Conservation (phyloP, 2,888 invertebrate genomes). For the Rhingia rostrata region DNA sequence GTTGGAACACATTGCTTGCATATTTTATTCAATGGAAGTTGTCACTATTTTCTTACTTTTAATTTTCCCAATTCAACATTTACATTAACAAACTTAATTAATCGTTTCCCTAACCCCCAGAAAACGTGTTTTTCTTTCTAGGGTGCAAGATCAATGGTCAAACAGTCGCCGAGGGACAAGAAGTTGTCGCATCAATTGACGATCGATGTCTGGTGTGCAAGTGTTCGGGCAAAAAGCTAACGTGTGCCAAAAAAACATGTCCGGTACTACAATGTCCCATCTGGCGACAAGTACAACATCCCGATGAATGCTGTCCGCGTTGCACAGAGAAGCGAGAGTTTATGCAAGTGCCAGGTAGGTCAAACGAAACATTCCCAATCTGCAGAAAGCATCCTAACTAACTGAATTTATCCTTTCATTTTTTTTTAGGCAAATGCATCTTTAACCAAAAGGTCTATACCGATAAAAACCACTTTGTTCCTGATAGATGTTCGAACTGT, state of each 20-base stretch:
- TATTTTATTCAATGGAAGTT: too few species aligned
- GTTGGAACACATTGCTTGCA: too few species aligned
- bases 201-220: conserved; percentile 94
- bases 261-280: conserved; percentile 93
- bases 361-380: too few species aligned
- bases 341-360: conserved; percentile 80
- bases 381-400: neutral
- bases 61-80: neutral
- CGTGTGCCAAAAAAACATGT: conserved; percentile 93
- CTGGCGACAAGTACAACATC: conserved; percentile 87
- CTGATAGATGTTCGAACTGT: conserved; percentile 93
- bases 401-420: neutral
- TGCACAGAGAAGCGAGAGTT: conserved; percentile 83
- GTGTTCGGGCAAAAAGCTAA: conserved; percentile 88
- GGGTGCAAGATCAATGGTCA: conserved; percentile 93
- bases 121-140: conserved; percentile 81
- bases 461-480: conserved; percentile 86
- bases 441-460: conserved; percentile 88
- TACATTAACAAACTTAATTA: neutral
- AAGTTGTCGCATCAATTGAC: conserved; percentile 89
- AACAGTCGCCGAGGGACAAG: conserved; percentile 90
- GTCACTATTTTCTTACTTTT: too few species aligned
- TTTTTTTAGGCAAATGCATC: conserved; percentile 85
- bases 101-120: neutral
- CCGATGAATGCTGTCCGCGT: conserved; percentile 91